Evolutionary conservation across 2,113 vertebrate genomes (phyloP), one percentile per base, ranked within the genome.

Genomic region (Podarcis muralis): DNA sequence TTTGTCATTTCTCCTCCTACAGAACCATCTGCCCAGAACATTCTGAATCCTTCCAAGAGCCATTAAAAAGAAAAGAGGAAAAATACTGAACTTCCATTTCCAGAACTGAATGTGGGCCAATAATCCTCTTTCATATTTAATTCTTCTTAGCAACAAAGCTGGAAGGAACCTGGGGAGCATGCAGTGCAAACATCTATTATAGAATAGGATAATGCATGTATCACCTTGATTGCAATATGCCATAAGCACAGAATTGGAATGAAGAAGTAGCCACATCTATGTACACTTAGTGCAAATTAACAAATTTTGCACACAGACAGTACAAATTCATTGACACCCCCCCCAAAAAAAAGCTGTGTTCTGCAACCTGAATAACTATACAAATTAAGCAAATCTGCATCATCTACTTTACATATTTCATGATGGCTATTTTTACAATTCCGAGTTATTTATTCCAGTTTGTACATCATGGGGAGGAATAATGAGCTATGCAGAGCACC

Each of bases 1-100:
- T 87, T 92, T 81, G 80, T 81, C 37, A 88, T 78, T 87, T 87
- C 74, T 66, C 88, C 93, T 90, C 94, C 95, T 91, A 91, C 93
- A 90, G 77, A 81, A 89, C 95, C 93, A 95, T 94, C 94, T 96
- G 94, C 16, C 72, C 5, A 82, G 9, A 76, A 35, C 2, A 5
- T 18, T n/a, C 48, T 11, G 32, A 53, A 59, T 69, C 66, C 57
- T 81, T 88, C 15, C 40, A 0, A 0, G 88, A 93, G 84, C 27
- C 25, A 85, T 5, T n/a, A 87, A 83, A n/a, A 82, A 88, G 48
- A 87, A 90, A 5, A 76, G 84, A 84, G 74, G 74, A 59, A 80
- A 79, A 66, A 83, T 53, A 88, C 23, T 72, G 35, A 87, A 79
- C 83, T 59, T 87, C 87, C 37, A 23, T 3, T 88, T 81, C 77